phyloP scores from a whole-genome alignment of 2,113 vertebrate species.

The Elephantulus edwardii region DNA sequence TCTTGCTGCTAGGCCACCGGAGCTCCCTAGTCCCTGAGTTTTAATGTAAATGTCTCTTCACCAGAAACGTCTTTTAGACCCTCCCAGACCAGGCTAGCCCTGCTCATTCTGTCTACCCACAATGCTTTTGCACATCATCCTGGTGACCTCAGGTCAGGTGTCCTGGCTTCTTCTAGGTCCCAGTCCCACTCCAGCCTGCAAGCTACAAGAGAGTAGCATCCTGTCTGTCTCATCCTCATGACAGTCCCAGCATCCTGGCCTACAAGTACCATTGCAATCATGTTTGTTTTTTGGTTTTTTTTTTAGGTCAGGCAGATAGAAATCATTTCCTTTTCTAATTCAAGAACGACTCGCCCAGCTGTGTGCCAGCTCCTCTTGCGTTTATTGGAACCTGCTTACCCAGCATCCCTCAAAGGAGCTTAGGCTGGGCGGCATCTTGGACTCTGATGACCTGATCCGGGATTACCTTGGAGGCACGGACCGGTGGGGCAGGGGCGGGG shows the following conservation, averaged over 20 bases:
- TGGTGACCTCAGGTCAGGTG: background rate
- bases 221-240: too few relatives aligned
- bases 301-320: background rate
- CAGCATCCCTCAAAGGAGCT: constrained; percentile 71
- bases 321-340: background rate
- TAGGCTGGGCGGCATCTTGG: background rate
- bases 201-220: fast-evolving
- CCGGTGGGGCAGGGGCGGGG: background rate
- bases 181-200: fast-evolving
- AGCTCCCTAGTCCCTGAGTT: too few relatives aligned
- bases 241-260: background rate
- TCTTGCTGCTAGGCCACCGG: too few relatives aligned
- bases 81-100: background rate
- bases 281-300: background rate
- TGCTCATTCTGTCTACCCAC: background rate
- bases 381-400: constrained; percentile 76
- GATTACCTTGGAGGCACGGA: constrained; percentile 34
- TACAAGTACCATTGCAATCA: fast-evolving
- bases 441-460: constrained; percentile 45
- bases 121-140: background rate
- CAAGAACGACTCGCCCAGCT: background rate
- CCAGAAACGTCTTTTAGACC: background rate
- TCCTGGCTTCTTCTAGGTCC: background rate
- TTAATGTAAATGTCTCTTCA: background rate
- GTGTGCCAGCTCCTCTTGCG: background rate